These are phyloP conservation scores for Lates japonicus DNA, from an alignment of 2,797 vertebrate genomes.

Conservation along the genomic window DNA sequence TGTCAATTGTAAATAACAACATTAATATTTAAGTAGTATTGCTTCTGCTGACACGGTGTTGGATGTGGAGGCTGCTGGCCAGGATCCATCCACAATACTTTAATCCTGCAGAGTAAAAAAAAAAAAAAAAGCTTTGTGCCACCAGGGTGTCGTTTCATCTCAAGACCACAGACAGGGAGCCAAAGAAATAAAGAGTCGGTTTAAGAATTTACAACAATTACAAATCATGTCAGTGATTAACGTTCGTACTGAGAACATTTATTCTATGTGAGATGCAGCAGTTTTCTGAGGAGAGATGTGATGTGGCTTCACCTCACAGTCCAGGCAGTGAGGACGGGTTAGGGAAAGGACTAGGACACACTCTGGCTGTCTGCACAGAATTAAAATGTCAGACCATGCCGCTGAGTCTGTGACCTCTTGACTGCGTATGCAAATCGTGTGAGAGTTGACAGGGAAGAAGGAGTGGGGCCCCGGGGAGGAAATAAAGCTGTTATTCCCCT, in stretches of 20 bases:
- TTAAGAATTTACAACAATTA: neutral
- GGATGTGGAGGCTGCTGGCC: slow-evolving; percentile 27
- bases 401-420: slow-evolving; percentile 74
- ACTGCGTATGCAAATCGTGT: slow-evolving; percentile 77
- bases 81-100: slow-evolving; percentile 7
- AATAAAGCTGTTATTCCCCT: slow-evolving; percentile 62
- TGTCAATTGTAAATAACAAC: slow-evolving; percentile 20
- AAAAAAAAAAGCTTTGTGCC: neutral
- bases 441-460: slow-evolving; percentile 66
- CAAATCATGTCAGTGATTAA: neutral
- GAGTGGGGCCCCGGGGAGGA: slow-evolving; percentile 54
- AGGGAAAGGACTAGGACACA: slow-evolving; percentile 47
- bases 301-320: slow-evolving; percentile 35
- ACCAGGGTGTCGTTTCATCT: neutral
- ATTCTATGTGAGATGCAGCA: too few relatives aligned
- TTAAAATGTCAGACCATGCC: slow-evolving; percentile 79
- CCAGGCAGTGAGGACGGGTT: slow-evolving; percentile 32
- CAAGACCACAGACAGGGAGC: neutral
- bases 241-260: too few relatives aligned
- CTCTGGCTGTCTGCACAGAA: slow-evolving; percentile 71
- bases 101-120: slow-evolving; percentile 11
- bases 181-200: neutral
- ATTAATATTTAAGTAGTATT: slow-evolving; percentile 44
- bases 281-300: neutral
- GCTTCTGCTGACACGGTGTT: slow-evolving; percentile 17